Percentiles rank a stretch among this genome's conserved stretches.
phyloP scores from a whole-genome alignment of 2,797 vertebrate genomes.

The Pipistrellus pipistrellus region DNA sequence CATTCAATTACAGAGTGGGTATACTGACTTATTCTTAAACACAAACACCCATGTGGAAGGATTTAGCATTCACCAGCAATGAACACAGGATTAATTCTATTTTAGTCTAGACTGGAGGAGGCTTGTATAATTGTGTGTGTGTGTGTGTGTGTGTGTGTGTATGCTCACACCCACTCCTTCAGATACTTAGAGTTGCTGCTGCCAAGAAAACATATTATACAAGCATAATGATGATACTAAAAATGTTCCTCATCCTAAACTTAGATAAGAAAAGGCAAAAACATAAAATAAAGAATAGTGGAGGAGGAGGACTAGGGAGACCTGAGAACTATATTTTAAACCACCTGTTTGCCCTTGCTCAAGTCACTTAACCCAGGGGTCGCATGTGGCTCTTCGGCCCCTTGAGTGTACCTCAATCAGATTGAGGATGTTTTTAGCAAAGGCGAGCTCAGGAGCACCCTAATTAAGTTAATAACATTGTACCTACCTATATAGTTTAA shows the following conservation, averaged over 20 bases:
- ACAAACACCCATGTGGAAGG: slow-evolving; percentile 82
- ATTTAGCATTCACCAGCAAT: slow-evolving; percentile 78
- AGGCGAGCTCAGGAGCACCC: no score
- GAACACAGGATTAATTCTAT: slow-evolving; percentile 76
- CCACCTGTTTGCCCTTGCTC: neutral
- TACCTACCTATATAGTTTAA: no score
- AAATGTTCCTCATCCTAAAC: neutral
- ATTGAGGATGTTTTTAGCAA: no score
- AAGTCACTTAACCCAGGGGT: neutral
- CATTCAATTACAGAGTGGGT: slow-evolving; percentile 90
- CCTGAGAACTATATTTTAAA: neutral
- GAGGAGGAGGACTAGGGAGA: neutral
- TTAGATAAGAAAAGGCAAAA: neutral
- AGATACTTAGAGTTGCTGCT: neutral
- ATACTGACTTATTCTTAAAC: slow-evolving; percentile 89
- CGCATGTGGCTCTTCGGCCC: no score
- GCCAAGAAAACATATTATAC: slow-evolving; percentile 3
- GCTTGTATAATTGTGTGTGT: neutral
- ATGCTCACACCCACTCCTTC: neutral
- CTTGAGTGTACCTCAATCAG: no score
- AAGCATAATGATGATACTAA: neutral
- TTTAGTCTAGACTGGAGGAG: slow-evolving; percentile 64
- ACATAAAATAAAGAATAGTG: neutral
- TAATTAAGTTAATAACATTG: no score
- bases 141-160: neutral